Evolutionary conservation across 1,140 invertebrate genomes (phyloP), one percentile per base, ranked within the genome.

Genomic region (Kradibia gibbosae): DNA sequence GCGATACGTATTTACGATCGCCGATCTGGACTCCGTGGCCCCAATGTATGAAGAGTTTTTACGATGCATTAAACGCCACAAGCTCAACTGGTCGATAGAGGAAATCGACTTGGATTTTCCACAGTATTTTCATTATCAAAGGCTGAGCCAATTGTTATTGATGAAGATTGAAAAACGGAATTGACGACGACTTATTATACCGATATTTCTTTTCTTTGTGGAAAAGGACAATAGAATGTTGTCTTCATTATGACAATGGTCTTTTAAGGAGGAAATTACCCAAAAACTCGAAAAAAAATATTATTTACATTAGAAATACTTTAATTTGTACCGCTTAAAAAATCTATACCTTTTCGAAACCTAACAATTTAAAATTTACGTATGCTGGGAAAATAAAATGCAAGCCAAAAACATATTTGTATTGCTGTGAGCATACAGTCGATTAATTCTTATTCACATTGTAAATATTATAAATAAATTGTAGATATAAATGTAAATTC

Each of bases 31-130:
- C 82, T 93, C 94, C 0, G 93, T 94, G 34, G 96, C 96, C 5
- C 96, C 96, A 0, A 96, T 96, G 91, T 97, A 95, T 85, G 96
- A 97, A 85, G 94, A 96, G 90, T 97, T 97, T 90, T 87, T 95
- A 17, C 91, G 92, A 11, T 90, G 93, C 70, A 86, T 96, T 71
- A 87, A 91, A 74, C 89, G 89, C 80, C 76, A 89, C 10, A 89
- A 91, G 82, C 85, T 90, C 25, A 85, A 91, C 4, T 95, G 94
- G 94, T 90, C 85, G 1, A 90, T 95, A 4, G 91, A 94, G 86
- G 90, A 95, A 83, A 84, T 96, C 53, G 91, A 93, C 1, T 88
- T 94, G n/a, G 93, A 96, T 88, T 97, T 97, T 88, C 93, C 95
- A 4, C 95, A 96, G 88, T 97, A 95, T 91, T 97, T 97, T 85